Base-by-base conservation (phyloP, 2,888 invertebrate genomes). In the Aleiodes leptofemur region DNA sequence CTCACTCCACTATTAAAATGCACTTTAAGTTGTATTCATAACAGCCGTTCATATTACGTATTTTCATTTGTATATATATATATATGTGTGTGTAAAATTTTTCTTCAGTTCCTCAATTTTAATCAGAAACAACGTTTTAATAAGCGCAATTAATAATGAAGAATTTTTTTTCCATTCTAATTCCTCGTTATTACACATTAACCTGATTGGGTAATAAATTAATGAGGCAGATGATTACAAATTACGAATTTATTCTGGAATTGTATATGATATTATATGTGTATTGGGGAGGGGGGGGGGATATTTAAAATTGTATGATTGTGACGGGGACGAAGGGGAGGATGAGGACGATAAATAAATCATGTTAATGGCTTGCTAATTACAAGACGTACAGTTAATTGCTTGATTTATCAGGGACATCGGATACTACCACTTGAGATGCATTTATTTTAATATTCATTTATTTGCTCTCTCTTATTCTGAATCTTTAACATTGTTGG, bases 361-460 rank as follows among this genome's bases (percentile, higher is more conserved):
- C 73, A 81, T 82, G 81, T 83, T 86, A 85, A 86, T 85, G 81
- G 82, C 76, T 81, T 70, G 80, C 82, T 85, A 86, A 86, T 86
- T 83, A 83, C 82, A 79, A 78, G 76, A 78, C 72, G 79, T 77
- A 77, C 72, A 77, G 76, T 81, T 81, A 83, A 84, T 84, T 84
- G 81, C 81, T 83, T 83, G 82, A 84, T 84, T 83, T 85, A 84
- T 81, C 77, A 71, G 57, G 72, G 72, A 78, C 69, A 51, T 66
- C 51, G 16, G 16, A 56, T 56, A 38, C 16, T 38, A 56, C 56
- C 69, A 56, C 43, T 69, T 56, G 23, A 70, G 16, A 56, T 23
- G 43, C 43, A 34, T 59, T 34, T 69, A 55, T 34, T 14, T 23
- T 43, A 9, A 7, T 23, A 34, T 23, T 55, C 16, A 16, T 69